Percentiles rank a stretch among this genome's conserved stretches.
Conservation (phyloP, 2,888 invertebrate species). For the Oxyteleia sp. region DNA sequence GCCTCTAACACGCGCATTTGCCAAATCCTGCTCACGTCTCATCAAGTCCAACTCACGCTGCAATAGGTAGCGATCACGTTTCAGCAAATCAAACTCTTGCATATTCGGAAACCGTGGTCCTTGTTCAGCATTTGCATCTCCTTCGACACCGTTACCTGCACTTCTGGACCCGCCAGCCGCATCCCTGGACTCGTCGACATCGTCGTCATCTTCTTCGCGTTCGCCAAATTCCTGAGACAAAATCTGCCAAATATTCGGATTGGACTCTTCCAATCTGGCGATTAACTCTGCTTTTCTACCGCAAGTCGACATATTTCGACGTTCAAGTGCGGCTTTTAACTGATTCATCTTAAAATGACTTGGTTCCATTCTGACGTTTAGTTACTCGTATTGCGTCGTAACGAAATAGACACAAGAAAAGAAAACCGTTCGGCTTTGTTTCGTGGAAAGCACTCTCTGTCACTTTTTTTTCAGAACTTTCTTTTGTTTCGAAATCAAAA, state of each 20-base stretch:
- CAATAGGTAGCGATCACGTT: constrained; percentile 1
- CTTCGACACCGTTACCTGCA: background rate
- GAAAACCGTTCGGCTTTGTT: background rate
- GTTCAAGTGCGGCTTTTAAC: constrained; percentile 1
- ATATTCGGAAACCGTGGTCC: background rate
- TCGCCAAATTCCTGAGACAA: background rate
- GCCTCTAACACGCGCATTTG: background rate
- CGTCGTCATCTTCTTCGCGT: background rate
- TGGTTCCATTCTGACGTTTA: background rate
- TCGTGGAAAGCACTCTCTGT: too few relatives aligned
- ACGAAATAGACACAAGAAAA: too few relatives aligned
- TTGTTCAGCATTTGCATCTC: background rate
- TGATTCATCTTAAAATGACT: background rate
- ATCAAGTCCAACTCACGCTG: constrained; percentile 11
- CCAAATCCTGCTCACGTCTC: background rate
- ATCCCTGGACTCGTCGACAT: background rate
- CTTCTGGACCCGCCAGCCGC: too few relatives aligned
- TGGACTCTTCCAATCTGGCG: constrained; percentile 3
- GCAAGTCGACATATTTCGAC: background rate
- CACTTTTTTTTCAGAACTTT: background rate
- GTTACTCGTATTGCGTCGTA: background rate
- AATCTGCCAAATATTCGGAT: constrained; percentile 1
- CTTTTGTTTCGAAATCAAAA: too few relatives aligned
- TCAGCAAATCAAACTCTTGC: background rate
- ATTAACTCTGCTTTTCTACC: constrained; percentile 4